Percentiles rank a stretch among this genome's conserved stretches.
Conservation (phyloP, 2,888 invertebrate species). For the Meiosimyza platycephala region DNA sequence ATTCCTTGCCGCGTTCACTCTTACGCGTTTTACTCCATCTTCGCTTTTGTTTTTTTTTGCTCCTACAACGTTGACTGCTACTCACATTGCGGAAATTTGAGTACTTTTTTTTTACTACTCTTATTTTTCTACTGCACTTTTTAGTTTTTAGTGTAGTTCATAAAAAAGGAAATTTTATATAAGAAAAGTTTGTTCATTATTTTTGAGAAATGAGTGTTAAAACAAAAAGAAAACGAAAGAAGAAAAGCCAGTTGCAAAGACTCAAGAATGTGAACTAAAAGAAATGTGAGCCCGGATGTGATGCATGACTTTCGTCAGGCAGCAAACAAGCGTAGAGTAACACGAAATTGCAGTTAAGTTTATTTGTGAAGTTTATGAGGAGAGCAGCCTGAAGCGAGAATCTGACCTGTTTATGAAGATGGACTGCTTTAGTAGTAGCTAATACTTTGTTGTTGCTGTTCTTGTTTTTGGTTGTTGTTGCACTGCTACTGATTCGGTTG, state of each 20-base stretch:
- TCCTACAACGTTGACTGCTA: not conserved
- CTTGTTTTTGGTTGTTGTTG: constrained; percentile 35
- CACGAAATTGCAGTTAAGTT: constrained; percentile 30
- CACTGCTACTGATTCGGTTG: constrained; percentile 46
- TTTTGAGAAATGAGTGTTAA: constrained; percentile 24
- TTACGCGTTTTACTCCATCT: constrained; percentile 7
- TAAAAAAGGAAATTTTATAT: constrained; percentile 28
- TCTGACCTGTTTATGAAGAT: constrained; percentile 36
- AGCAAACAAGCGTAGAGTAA: not conserved
- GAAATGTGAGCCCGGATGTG: not conserved
- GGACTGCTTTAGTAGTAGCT: constrained; percentile 21
- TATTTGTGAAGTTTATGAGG: constrained; percentile 35
- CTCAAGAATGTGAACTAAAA: constrained; percentile 16
- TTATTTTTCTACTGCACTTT: constrained; percentile 26
- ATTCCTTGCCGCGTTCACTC: constrained; percentile 11
- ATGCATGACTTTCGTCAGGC: not conserved
- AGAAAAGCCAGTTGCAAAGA: constrained; percentile 19
- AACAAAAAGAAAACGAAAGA: constrained; percentile 2
- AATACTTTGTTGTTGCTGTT: constrained; percentile 37
- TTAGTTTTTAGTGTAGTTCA: constrained; percentile 31
- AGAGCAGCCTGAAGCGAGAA: constrained; percentile 8
- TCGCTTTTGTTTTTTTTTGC: constrained; percentile 31
- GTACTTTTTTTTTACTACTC: constrained; percentile 20
- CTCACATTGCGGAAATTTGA: constrained; percentile 37
- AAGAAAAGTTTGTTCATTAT: constrained; percentile 33